Percentiles rank a stretch among this genome's conserved stretches.
These are phyloP conservation scores for Xylocampa areola DNA, from an alignment of 2,888 invertebrate genomes.

Conservation along the genomic window DNA sequence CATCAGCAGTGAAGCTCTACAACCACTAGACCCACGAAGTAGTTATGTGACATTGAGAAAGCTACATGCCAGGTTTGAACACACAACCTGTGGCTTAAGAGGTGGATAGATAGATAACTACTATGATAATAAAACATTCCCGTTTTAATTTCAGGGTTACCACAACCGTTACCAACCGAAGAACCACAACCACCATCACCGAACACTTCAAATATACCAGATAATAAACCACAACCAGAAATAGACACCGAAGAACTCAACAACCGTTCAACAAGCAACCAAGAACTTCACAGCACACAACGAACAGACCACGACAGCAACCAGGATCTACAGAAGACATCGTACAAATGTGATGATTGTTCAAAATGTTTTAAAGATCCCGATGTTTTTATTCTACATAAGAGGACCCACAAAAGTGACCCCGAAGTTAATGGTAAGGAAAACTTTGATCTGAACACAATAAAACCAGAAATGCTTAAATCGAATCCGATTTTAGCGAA, in stretches of 20 bases:
- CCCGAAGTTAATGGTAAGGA: constrained; percentile 67
- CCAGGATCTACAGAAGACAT: constrained; percentile 34
- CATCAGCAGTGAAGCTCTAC: too few species aligned
- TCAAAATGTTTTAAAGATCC: constrained; percentile 86
- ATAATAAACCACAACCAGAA: constrained; percentile 6
- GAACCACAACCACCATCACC: constrained; percentile 11
- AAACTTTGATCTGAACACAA: constrained; percentile 66
- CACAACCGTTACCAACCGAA: constrained; percentile 9
- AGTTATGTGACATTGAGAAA: too few species aligned
- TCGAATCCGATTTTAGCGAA: constrained; percentile 84
- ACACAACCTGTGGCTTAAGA: too few species aligned
- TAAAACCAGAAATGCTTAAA: constrained; percentile 71
- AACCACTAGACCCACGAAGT: too few species aligned
- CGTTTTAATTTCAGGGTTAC: constrained; percentile 3
- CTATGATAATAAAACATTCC: neutral
- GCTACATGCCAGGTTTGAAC: too few species aligned
- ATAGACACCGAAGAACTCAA: constrained; percentile 1
- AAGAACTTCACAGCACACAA: constrained; percentile 18
- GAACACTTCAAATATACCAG: constrained; percentile 11
- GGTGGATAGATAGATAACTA: too few species aligned
- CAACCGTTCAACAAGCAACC: neutral
- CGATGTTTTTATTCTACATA: constrained; percentile 80
- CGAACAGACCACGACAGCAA: constrained; percentile 30
- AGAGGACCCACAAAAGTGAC: constrained; percentile 67
- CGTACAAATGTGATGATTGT: constrained; percentile 78